Conservation (phyloP, 2,113 vertebrate genomes). For the Psephotus haematonotus region DNA sequence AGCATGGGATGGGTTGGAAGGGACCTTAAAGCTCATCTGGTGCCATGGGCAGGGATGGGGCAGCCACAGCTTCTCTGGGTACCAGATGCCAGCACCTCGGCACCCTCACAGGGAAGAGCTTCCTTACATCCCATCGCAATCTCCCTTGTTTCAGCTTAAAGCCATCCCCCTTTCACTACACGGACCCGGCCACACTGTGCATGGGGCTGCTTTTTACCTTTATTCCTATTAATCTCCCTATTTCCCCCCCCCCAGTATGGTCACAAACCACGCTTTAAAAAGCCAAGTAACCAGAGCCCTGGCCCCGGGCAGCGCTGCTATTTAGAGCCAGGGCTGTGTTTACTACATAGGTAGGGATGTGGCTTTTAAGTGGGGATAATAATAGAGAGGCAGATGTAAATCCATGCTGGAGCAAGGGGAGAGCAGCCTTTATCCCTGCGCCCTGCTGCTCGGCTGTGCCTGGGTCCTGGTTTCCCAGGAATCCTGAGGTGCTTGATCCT, state of each 20-base stretch:
- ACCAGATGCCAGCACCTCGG: background rate
- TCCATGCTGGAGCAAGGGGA: background rate
- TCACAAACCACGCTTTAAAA: background rate
- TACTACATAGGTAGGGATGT: conserved; percentile 12
- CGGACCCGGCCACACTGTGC: accelerated
- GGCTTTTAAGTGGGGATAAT: conserved; percentile 47
- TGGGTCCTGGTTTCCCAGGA: background rate
- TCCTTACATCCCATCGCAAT: background rate
- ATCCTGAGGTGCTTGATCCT: background rate
- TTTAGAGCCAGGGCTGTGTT: conserved; percentile 25
- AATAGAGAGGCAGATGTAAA: conserved; percentile 47
- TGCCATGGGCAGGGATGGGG: background rate
- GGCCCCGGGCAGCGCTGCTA: conserved; percentile 1
- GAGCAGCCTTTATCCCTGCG: background rate
- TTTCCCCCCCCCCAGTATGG: background rate
- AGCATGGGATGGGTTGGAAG: background rate
- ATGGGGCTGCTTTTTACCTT: background rate
- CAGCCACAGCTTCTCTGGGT: background rate
- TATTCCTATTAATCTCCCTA: background rate
- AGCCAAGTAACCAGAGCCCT: conserved; percentile 22
- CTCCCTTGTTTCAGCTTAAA: background rate
- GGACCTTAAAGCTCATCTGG: background rate
- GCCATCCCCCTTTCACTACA: background rate
- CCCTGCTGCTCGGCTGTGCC: background rate
- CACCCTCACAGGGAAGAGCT: background rate